A percentile compares a stretch with the other conserved stretches of the same genome.
phyloP scores from a whole-genome alignment of 2,113 vertebrate genomes.

The Gymnocephalus cernua region DNA sequence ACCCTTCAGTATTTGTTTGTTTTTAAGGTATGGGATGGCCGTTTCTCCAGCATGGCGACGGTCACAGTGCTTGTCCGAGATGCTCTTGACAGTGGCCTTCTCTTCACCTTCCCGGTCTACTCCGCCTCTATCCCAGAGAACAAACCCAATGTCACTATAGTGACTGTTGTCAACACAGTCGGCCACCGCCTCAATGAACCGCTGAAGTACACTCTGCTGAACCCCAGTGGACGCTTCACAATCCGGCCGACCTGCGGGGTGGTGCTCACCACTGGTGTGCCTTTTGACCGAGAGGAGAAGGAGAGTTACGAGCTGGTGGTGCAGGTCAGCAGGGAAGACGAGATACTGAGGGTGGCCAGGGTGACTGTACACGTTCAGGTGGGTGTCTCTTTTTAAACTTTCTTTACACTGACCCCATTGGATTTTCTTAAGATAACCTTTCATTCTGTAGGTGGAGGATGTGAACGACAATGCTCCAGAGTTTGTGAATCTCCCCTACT shows the following conservation, averaged over 20 bases:
- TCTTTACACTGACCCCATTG: not conserved
- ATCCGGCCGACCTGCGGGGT: slow-evolving; percentile 93
- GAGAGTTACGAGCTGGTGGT: slow-evolving; percentile 93
- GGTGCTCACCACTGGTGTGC: slow-evolving; percentile 91
- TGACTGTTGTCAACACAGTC: slow-evolving; percentile 90
- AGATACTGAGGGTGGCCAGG: slow-evolving; percentile 90
- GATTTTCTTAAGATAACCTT: not conserved
- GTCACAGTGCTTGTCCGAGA: slow-evolving; percentile 91
- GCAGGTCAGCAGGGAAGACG: slow-evolving; percentile 92
- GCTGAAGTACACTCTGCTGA: slow-evolving; percentile 92
- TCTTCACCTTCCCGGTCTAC: slow-evolving; percentile 90
- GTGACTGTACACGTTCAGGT: slow-evolving; percentile 90
- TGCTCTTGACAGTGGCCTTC: slow-evolving; percentile 92
- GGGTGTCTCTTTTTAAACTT: slow-evolving; percentile 68
- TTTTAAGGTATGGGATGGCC: slow-evolving; percentile 91
- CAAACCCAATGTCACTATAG: slow-evolving; percentile 86
- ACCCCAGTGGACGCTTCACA: slow-evolving; percentile 92
- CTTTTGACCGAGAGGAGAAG: slow-evolving; percentile 94
- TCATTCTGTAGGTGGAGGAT: slow-evolving; percentile 87
- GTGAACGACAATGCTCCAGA: slow-evolving; percentile 94
- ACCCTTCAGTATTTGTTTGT: not conserved
- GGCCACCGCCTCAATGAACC: slow-evolving; percentile 96
- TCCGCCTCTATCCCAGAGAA: slow-evolving; percentile 92
- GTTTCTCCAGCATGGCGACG: slow-evolving; percentile 89
- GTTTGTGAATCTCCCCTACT: slow-evolving; percentile 95